phyloP scores from a whole-genome alignment of 2,888 invertebrate genomes.

The Tetragonula carbonaria region DNA sequence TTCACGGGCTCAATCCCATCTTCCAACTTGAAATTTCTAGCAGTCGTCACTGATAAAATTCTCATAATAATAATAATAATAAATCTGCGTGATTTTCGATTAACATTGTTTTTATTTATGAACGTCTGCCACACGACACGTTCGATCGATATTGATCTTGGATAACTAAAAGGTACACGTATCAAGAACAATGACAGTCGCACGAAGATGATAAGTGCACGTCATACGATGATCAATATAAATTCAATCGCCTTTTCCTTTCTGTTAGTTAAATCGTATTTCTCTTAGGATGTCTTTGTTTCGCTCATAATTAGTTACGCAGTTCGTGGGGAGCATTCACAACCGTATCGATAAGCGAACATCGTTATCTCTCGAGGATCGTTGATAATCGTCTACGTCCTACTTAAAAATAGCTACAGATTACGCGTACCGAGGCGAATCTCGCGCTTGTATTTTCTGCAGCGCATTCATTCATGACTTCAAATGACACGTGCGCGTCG shows the following conservation, averaged over 20 bases:
- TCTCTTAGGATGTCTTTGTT: slow-evolving; percentile 47
- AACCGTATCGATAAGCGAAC: slow-evolving; percentile 56
- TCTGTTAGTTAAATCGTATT: background rate
- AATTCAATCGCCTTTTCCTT: slow-evolving; percentile 4
- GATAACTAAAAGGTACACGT: background rate
- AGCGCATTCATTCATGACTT: slow-evolving; percentile 67
- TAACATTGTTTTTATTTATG: background rate
- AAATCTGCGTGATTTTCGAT: background rate
- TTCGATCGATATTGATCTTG: slow-evolving; percentile 6
- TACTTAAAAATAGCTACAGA: slow-evolving; percentile 68
- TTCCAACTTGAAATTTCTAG: background rate
- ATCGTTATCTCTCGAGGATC: slow-evolving; percentile 61
- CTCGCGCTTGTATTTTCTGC: slow-evolving; percentile 46
- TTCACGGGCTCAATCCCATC: background rate
- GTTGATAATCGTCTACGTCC: slow-evolving; percentile 68
- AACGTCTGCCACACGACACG: background rate
- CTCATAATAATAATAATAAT: background rate
- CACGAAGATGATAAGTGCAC: background rate
- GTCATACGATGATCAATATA: background rate
- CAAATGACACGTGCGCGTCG: slow-evolving; percentile 59
- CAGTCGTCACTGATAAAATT: background rate
- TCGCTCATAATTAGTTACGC: slow-evolving; percentile 55
- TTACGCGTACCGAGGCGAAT: slow-evolving; percentile 49
- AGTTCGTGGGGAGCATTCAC: slow-evolving; percentile 20
- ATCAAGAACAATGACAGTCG: background rate